A percentile compares a stretch with the other conserved stretches of the same genome.
Conservation (phyloP, 2,888 invertebrate species). For the Adelphocoris suturalis region DNA sequence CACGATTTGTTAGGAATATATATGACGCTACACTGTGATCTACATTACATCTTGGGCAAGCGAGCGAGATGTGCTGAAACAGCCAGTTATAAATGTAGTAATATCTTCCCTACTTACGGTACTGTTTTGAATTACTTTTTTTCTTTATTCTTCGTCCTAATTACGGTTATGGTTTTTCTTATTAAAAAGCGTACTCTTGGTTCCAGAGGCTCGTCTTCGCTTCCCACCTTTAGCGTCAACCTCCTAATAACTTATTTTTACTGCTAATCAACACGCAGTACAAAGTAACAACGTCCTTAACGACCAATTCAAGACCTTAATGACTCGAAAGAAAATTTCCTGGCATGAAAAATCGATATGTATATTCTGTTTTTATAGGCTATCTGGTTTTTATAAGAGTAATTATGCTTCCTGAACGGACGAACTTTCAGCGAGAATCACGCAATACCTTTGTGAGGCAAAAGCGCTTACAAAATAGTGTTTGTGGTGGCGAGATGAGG, state of each 20-base stretch:
- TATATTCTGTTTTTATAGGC: neutral
- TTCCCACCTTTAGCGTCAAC: neutral
- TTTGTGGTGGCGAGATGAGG: neutral
- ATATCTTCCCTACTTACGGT: too few relatives aligned
- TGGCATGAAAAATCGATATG: neutral
- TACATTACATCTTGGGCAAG: too few relatives aligned
- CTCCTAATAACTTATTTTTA: neutral
- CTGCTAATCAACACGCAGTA: neutral
- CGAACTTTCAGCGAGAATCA: neutral
- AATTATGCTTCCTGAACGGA: neutral
- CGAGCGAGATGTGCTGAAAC: too few relatives aligned
- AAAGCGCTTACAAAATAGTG: neutral
- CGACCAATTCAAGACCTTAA: neutral
- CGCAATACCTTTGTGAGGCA: neutral
- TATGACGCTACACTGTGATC: too few relatives aligned
- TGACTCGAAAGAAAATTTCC: neutral
- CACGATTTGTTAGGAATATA: too few relatives aligned
- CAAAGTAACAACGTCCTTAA: neutral
- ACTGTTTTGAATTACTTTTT: neutral
- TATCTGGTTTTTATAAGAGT: constrained; percentile 1
- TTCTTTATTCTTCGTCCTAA: neutral
- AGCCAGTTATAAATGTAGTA: too few relatives aligned
- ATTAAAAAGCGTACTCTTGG: neutral
- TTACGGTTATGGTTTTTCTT: neutral
- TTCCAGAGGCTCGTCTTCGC: neutral